These are phyloP conservation scores for Elaeidobius kamerunicus DNA, from an alignment of 2,888 invertebrate genomes.

Conservation along the genomic window DNA sequence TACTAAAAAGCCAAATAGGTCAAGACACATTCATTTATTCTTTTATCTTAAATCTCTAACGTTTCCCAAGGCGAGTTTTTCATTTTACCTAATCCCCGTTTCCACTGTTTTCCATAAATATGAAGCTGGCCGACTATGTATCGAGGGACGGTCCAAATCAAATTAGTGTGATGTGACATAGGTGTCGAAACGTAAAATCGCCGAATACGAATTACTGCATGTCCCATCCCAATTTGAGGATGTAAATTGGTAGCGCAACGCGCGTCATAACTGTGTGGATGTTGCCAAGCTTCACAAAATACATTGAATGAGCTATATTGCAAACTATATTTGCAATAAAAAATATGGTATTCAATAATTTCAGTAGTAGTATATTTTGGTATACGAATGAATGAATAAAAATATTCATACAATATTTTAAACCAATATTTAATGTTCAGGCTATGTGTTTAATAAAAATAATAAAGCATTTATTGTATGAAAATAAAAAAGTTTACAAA, in stretches of 20 bases:
- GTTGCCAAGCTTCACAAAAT: constrained; percentile 9
- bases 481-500: no score
- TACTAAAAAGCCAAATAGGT: no score
- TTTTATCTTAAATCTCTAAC: no score
- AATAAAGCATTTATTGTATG: no score
- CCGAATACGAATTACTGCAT: constrained; percentile 18
- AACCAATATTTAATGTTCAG: neutral
- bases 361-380: no score
- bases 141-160: constrained; percentile 8
- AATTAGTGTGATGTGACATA: constrained; percentile 21
- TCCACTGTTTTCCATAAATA: constrained; percentile 23
- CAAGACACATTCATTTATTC: no score
- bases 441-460: no score
- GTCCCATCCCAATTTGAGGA: constrained; percentile 21
- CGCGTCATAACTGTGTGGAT: neutral
- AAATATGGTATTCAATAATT: no score
- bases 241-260: constrained; percentile 19
- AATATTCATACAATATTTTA: neutral
- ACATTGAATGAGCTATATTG: neutral
- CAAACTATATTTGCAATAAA: no score
- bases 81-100: constrained; percentile 3
- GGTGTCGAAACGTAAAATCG: constrained; percentile 25
- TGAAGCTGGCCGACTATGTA: constrained; percentile 5
- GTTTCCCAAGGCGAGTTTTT: no score
- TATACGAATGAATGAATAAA: no score